Base-by-base conservation (phyloP, 2,113 vertebrate genomes). In the Microcebus tavaratra region DNA sequence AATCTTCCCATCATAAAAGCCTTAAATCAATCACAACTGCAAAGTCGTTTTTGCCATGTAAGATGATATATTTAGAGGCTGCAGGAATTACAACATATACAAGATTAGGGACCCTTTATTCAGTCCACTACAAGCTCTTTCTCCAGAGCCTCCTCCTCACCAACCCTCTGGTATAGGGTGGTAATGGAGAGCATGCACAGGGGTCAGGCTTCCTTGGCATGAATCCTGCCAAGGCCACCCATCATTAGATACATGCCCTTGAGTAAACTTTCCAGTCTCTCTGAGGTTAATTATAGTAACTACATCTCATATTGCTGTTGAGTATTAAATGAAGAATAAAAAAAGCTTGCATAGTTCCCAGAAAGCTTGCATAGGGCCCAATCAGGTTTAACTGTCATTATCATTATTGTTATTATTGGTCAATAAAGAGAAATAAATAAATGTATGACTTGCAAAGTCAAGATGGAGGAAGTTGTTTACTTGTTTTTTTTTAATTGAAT, bases 21-120 rank as follows among this genome's bases (percentile, higher is more conserved):
- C 55, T 91, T 85, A 50, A 50, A 78, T 91, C 95, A 82, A 67
- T 82, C 79, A 88, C 45, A 53, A 67, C 34, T n/a, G 45, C 78
- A 61, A 89, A 90, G 27, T 92, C 18, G 5, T 4, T 8, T 96
- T 82, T 89, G 39, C 75, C 9, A 13, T 34, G 18, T 65, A 23
- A 96, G 21, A 53, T 73, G 39, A 78, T 81, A 88, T 39, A 65
- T n/a, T 61, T n/a, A 57, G 79, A 95, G 59, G 50, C 75, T 57
- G 57, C 36, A 61, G 55, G 76, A 53, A 80, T 55, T 50, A 72
- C 27, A 34, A 90, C 5, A 17, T 18, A 89, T 45, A 67, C 9
- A 70, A 89, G 15, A 3, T 45, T 25, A 63, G 50, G 61, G 34
- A 17, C 45, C 6, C 27, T 80, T 90, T 73, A 84, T 88, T 96